phyloP scores from a whole-genome alignment of 2,113 vertebrate genomes.

The Oncorhynchus kisutch region DNA sequence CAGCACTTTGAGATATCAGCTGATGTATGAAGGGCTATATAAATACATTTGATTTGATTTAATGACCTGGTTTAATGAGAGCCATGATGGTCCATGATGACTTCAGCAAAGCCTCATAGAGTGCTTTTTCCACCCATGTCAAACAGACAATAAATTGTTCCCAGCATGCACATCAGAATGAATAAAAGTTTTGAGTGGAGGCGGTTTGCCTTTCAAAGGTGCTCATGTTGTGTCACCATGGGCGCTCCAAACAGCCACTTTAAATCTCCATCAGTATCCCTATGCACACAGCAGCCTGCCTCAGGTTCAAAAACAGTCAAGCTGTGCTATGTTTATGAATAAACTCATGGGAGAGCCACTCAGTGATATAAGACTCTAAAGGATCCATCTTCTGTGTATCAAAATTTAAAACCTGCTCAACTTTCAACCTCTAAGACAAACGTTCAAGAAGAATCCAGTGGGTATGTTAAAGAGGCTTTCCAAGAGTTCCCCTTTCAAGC shows the following conservation, averaged over 20 bases:
- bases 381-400: neutral
- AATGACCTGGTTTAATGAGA: slow-evolving; percentile 85
- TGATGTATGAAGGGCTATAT: no score
- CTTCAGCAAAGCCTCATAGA: slow-evolving; percentile 90
- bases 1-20: no score
- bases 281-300: neutral
- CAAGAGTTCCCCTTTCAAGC: no score
- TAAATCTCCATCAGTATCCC: slow-evolving; percentile 1
- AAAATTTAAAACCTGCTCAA: neutral
- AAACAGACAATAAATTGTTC: slow-evolving; percentile 58
- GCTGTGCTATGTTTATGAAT: neutral
- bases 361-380: neutral
- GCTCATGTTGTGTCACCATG: neutral
- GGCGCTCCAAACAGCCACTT: slow-evolving; percentile 3
- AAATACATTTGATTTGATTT: no score
- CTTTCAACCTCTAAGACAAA: neutral
- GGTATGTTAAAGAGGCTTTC: neutral
- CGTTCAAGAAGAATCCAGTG: neutral
- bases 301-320: neutral
- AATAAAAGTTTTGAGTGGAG: neutral
- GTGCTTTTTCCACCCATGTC: slow-evolving; percentile 85
- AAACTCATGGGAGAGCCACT: neutral
- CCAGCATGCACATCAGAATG: slow-evolving; percentile 4
- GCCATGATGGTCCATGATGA: slow-evolving; percentile 81
- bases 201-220: neutral